These are phyloP conservation scores for Dysidea cf. avara DNA, from an alignment of 37 sponge, comb jelly and placozoan genomes.

Conservation along the genomic window DNA sequence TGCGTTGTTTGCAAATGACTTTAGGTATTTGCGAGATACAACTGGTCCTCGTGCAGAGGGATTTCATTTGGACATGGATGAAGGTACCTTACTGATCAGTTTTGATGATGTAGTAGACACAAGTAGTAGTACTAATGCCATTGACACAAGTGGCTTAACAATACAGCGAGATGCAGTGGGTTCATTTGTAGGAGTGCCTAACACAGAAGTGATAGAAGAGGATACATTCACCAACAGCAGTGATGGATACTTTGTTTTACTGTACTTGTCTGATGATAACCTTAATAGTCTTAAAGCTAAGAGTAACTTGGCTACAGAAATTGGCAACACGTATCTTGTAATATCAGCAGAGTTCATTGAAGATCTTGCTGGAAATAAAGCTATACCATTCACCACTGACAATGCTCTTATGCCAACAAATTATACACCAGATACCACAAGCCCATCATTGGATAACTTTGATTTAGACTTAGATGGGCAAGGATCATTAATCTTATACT, in stretches of 20 bases:
- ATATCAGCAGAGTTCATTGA: conserved; percentile 37
- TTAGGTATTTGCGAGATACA: conserved; percentile 21
- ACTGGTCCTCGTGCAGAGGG: conserved; percentile 43
- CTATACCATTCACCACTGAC: conserved; percentile 20
- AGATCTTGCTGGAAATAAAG: conserved; percentile 47
- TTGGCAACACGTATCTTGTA: conserved; percentile 41
- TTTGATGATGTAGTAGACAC: conserved; percentile 74
- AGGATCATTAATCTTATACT: conserved; percentile 58
- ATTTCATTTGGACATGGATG: conserved; percentile 68
- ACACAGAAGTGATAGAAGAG: not conserved
- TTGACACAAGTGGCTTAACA: conserved; percentile 38
- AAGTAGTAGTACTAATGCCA: too few species aligned
- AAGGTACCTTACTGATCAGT: conserved; percentile 49
- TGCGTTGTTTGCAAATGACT: not conserved
- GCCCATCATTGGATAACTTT: conserved; percentile 48
- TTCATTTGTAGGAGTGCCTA: not conserved
- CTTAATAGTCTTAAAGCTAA: conserved; percentile 73
- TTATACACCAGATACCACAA: conserved; percentile 60
- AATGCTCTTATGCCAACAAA: conserved; percentile 46
- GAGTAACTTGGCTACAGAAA: conserved; percentile 37
- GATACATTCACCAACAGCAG: conserved; percentile 38
- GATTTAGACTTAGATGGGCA: conserved; percentile 54
- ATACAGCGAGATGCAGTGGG: conserved; percentile 39
- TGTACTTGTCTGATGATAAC: conserved; percentile 45
- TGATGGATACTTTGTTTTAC: conserved; percentile 32